Conservation (phyloP, 2,113 vertebrate species). For the Proterorhinus semilunaris region DNA sequence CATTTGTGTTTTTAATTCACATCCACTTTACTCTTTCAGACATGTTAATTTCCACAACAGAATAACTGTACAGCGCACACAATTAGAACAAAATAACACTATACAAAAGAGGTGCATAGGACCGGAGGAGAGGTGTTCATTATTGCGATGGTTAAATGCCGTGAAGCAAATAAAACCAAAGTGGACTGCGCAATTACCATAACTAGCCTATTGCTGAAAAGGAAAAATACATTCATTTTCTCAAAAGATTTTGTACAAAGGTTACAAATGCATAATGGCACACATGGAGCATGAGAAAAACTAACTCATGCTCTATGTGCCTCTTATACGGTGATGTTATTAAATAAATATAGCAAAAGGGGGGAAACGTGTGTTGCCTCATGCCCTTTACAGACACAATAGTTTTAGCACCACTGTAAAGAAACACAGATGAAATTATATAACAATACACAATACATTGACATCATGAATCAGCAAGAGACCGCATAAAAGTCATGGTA, state of each 20-base stretch:
- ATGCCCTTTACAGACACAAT: constrained; percentile 47
- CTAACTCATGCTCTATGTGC: background rate
- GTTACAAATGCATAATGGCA: constrained; percentile 22
- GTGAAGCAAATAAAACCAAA: constrained; percentile 20
- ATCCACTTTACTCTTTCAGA: constrained; percentile 55
- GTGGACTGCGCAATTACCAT: constrained; percentile 17
- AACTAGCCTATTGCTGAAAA: constrained; percentile 3
- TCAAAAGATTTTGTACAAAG: constrained; percentile 21
- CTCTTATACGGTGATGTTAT: constrained; percentile 23
- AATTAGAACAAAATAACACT: constrained; percentile 66
- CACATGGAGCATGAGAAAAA: constrained; percentile 25
- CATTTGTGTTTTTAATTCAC: constrained; percentile 45
- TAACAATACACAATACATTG: too few relatives aligned
- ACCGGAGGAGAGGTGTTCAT: constrained; percentile 25
- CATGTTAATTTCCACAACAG: constrained; percentile 52
- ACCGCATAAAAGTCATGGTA: too few relatives aligned
- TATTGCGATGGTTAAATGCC: constrained; percentile 38
- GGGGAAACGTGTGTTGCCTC: constrained; percentile 25
- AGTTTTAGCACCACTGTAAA: constrained; percentile 66
- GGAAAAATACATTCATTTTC: constrained; percentile 21
- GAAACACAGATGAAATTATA: constrained; percentile 1
- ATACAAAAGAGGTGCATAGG: constrained; percentile 58
- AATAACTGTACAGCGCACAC: constrained; percentile 77
- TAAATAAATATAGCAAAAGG: constrained; percentile 29
- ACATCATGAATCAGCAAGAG: too few relatives aligned